These are phyloP conservation scores for Rissa tridactyla DNA, from an alignment of 2,113 vertebrate species.

Conservation along the genomic window DNA sequence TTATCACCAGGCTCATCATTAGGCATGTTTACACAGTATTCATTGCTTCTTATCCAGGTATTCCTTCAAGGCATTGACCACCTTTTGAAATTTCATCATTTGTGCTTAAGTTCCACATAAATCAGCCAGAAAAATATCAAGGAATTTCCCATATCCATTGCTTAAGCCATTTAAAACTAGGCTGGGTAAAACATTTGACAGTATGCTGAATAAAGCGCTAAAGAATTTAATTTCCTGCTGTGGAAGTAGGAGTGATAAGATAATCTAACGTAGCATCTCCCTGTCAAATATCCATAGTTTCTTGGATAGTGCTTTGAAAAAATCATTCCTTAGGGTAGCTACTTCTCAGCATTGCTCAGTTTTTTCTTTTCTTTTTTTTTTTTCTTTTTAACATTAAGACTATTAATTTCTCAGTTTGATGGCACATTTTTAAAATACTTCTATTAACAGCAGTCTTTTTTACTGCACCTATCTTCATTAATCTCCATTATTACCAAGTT, in stretches of 20 bases:
- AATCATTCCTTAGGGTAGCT: neutral
- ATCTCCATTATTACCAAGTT: constrained; percentile 4
- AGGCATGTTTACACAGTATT: neutral
- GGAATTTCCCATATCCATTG: neutral
- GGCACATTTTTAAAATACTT: neutral
- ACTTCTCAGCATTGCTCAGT: neutral
- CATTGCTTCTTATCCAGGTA: neutral
- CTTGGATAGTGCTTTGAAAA: neutral
- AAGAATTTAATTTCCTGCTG: neutral
- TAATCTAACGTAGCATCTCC: neutral
- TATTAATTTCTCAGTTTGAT: neutral
- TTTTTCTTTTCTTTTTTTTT: too few species aligned
- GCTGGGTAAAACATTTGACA: neutral
- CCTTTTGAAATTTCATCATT: neutral
- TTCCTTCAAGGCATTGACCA: neutral
- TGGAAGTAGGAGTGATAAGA: neutral
- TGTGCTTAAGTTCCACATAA: neutral
- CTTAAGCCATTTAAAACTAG: neutral
- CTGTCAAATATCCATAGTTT: neutral
- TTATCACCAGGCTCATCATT: neutral
- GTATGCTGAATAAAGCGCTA: neutral
- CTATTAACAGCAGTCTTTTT: neutral
- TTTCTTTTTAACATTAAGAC: neutral
- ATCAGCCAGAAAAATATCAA: neutral
- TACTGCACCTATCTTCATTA: neutral